Evolutionary conservation across 2,797 vertebrate species (phyloP).

Genomic region (Antrozous pallidus): DNA sequence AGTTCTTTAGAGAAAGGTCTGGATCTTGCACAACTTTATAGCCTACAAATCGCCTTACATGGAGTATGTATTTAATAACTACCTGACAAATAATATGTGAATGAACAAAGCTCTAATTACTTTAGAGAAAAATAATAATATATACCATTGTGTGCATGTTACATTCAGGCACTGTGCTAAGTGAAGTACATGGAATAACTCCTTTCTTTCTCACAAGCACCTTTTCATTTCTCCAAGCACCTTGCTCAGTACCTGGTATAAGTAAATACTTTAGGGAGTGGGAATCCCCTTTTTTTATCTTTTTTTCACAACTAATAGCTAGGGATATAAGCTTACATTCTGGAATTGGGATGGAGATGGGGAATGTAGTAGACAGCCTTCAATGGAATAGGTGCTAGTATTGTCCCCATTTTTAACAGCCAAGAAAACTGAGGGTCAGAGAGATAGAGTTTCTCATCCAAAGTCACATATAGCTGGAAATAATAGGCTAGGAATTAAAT

Average conservation of each 20-base stretch:
- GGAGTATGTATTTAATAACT: background rate
- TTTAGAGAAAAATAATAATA: slow-evolving; percentile 10
- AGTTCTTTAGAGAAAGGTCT: background rate
- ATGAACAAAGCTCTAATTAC: background rate
- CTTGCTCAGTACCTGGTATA: background rate
- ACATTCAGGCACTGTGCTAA: background rate
- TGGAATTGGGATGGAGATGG: background rate
- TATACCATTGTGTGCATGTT: background rate
- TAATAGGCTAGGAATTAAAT: background rate
- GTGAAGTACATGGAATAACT: background rate
- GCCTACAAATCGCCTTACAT: background rate
- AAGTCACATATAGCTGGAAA: background rate
- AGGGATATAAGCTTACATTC: background rate
- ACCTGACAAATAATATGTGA: background rate
- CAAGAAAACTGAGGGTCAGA: background rate
- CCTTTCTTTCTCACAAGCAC: slow-evolving; percentile 21
- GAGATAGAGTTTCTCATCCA: background rate
- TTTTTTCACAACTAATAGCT: background rate
- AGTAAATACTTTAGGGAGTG: background rate
- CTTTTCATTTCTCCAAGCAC: background rate
- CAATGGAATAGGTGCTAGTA: background rate
- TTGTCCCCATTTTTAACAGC: background rate
- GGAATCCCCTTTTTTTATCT: background rate
- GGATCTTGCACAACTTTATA: background rate
- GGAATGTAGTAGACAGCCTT: background rate